A percentile compares a stretch with the other conserved stretches of the same genome.
These are phyloP conservation scores for Archivesica marissinica DNA, from an alignment of 1,140 invertebrate species.

Conservation along the genomic window DNA sequence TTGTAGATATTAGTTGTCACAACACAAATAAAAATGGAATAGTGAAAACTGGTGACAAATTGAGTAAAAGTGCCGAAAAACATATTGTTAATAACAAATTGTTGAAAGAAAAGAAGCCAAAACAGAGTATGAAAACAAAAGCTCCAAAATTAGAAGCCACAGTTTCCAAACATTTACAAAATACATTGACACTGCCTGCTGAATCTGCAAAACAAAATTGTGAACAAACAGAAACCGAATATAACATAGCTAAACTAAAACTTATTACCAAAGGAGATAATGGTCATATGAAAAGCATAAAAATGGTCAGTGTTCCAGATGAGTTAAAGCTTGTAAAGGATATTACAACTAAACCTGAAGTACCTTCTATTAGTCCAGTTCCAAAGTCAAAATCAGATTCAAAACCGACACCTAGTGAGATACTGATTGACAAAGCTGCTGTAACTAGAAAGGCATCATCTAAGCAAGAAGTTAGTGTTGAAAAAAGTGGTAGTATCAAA, in stretches of 20 bases:
- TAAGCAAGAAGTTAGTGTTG: background rate
- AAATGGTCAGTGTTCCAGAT: background rate
- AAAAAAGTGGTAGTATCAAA: slow-evolving; percentile 20
- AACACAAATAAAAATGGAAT: slow-evolving; percentile 56
- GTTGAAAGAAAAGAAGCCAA: no score
- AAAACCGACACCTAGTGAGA: slow-evolving; percentile 14
- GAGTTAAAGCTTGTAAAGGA: background rate
- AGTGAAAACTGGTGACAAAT: background rate
- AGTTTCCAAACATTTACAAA: background rate
- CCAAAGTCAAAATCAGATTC: slow-evolving; percentile 19
- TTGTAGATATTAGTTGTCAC: slow-evolving; percentile 36
- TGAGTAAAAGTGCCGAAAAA: background rate
- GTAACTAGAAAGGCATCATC: slow-evolving; percentile 2
- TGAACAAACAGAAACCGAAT: background rate
- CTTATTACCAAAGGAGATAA: background rate
- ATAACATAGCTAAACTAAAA: background rate
- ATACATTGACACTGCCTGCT: slow-evolving; percentile 16
- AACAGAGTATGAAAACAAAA: background rate
- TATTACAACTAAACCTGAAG: background rate
- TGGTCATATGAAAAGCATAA: background rate
- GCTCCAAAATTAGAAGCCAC: background rate
- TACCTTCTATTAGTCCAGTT: background rate
- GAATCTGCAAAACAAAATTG: background rate
- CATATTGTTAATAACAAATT: no score
- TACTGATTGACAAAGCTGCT: slow-evolving; percentile 12